These are phyloP conservation scores for Coracopsis vasa DNA, from an alignment of 2,113 vertebrate species.

Conservation along the genomic window DNA sequence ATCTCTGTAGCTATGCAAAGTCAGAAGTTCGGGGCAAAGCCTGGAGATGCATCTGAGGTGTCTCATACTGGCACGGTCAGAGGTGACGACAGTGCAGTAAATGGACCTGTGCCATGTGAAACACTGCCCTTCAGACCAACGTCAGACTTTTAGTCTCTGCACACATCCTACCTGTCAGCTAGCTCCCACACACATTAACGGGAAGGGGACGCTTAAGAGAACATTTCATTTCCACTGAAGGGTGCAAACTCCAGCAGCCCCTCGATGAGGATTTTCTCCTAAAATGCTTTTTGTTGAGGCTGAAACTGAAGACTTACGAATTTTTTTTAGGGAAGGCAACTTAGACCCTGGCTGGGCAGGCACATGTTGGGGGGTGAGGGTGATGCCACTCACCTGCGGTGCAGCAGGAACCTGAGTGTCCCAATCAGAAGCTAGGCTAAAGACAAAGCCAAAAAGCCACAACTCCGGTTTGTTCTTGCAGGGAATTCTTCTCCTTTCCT, in stretches of 20 bases:
- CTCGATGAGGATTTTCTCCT: background rate
- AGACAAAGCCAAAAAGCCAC: background rate
- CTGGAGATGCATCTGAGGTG: background rate
- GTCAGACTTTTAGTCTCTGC: background rate
- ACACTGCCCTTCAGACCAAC: background rate
- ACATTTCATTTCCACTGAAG: background rate
- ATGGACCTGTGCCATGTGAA: background rate
- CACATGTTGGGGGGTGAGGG: fast-evolving
- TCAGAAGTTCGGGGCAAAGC: background rate
- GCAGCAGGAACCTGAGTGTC: background rate
- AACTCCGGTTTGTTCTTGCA: fast-evolving
- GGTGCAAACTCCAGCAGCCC: background rate
- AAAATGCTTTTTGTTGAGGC: background rate
- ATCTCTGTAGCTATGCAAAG: background rate
- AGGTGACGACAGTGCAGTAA: background rate
- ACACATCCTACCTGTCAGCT: background rate
- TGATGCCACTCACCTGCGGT: fast-evolving
- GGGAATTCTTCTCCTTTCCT: background rate
- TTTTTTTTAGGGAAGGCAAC: background rate
- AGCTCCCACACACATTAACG: fast-evolving
- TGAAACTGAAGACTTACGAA: background rate
- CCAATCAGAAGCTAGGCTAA: background rate
- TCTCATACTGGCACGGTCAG: background rate
- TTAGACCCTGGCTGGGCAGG: background rate
- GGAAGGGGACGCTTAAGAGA: background rate